Evolutionary conservation across 2,113 vertebrate species (phyloP), one percentile per base, ranked within the genome.

Genomic region (Leptobrachium ailaonicum): DNA sequence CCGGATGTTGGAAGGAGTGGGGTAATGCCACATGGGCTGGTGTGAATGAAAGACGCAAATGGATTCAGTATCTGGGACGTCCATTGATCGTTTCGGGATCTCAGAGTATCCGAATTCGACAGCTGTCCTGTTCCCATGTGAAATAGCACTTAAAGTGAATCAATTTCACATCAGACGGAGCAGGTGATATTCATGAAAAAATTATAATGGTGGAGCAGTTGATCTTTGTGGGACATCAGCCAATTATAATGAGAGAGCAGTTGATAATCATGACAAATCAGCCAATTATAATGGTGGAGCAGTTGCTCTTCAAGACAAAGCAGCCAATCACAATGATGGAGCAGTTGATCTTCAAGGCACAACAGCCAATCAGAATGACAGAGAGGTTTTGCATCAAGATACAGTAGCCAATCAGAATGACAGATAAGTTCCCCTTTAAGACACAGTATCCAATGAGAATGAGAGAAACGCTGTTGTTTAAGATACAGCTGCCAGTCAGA

Each of bases 1-100:
- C 9, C 47, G 20, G n/a, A 14, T 32, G 70, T 68, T 2, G 9
- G 74, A 66, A 68, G 71, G 8, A 32, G n/a, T 5, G 14, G n/a
- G 9, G 12, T 60, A 1, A 4, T n/a, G 3, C 67, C 10, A 20
- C 20, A 32, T 32, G 20, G 20, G 20, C 3, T 43, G 76, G 2
- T 0, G 43, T 14, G 45, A 62, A 1, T 71, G 76, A 70, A 70
- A 53, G n/a, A 60, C 84, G 68, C 50, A 32, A 82, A 66, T 20
- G 2, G 6, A 14, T 77, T 75, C 43, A 9, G 1, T 41, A 8
- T 41, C 6, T 71, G n/a, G 47, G 47, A 50, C 8, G 8, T 50
- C 47, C 8, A 4, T 50, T 50, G 47, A 50, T 50, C 47, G 4
- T 5, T 8, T 8, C 4, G 8, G 4, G 47, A 10, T 66, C 20